Percentiles rank a stretch among this genome's conserved stretches.
Conservation (phyloP, 1,140 invertebrate genomes). For the Nomia melanderi region DNA sequence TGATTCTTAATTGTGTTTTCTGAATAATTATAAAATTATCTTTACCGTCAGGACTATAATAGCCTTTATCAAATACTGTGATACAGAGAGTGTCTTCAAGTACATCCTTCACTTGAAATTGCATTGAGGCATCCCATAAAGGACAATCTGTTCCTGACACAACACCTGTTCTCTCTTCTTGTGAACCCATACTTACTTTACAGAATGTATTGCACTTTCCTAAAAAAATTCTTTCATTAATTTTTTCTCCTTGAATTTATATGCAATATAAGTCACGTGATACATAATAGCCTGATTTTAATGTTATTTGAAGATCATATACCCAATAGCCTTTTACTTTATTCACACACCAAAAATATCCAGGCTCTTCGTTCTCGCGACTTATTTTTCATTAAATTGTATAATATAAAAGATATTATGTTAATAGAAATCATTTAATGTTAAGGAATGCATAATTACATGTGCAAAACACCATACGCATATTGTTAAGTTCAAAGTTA, state of each 20-base stretch:
- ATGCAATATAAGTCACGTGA: too few relatives aligned
- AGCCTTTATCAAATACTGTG: conserved; percentile 89
- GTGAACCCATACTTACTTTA: conserved; percentile 89
- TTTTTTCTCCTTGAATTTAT: background rate
- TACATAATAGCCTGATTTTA: too few relatives aligned
- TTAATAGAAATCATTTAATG: background rate
- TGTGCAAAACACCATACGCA: background rate
- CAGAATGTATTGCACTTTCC: conserved; percentile 86
- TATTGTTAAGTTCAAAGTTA: conserved; percentile 4
- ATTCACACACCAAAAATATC: too few relatives aligned
- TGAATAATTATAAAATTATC: conserved; percentile 10
- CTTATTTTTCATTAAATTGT: background rate
- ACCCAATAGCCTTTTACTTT: too few relatives aligned
- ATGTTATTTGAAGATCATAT: too few relatives aligned
- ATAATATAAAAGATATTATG: background rate
- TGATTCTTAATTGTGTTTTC: background rate
- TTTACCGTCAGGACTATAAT: conserved; percentile 90
- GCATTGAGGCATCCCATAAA: conserved; percentile 92
- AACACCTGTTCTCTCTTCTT: conserved; percentile 87
- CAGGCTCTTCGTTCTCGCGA: too few relatives aligned
- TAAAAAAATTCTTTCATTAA: conserved; percentile 49
- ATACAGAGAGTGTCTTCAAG: conserved; percentile 89
- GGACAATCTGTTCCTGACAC: conserved; percentile 82
- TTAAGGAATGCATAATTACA: conserved; percentile 19
- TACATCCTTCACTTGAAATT: conserved; percentile 89